These are phyloP conservation scores for Drosophila pseudoananassae DNA, from an alignment of 1,140 invertebrate genomes.

Conservation along the genomic window DNA sequence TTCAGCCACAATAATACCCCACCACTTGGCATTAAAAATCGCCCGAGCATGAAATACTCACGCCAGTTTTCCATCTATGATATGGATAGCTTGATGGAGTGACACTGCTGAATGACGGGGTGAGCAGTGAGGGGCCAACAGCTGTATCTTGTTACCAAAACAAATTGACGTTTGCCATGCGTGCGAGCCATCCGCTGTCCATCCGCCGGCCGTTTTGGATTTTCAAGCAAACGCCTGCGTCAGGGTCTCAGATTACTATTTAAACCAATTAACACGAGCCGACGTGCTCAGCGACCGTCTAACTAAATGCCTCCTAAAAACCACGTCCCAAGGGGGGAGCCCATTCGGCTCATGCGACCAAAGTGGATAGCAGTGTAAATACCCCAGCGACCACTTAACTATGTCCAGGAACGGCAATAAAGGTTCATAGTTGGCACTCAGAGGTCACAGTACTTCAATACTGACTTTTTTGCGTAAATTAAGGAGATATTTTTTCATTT, in stretches of 20 bases:
- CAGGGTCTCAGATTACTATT: constrained; percentile 68
- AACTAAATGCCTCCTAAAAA: constrained; percentile 8
- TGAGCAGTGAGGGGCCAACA: constrained; percentile 1
- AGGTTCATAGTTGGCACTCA: constrained; percentile 2
- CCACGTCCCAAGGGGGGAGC: constrained; percentile 39
- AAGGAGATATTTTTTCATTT: background rate
- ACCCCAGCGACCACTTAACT: constrained; percentile 58
- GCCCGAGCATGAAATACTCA: constrained; percentile 31
- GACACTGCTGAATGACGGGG: background rate
- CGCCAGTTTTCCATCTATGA: constrained; percentile 3
- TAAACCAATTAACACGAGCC: constrained; percentile 74
- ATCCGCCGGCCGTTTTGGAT: constrained; percentile 36
- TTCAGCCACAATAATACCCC: background rate
- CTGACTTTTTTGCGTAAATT: background rate
- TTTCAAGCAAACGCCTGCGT: constrained; percentile 44
- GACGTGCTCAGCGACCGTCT: constrained; percentile 23
- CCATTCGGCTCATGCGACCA: constrained; percentile 38
- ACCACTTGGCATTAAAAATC: constrained; percentile 31
- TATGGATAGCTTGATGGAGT: constrained; percentile 5
- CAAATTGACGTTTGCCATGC: constrained; percentile 66
- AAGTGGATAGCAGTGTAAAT: constrained; percentile 60
- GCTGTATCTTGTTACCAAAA: constrained; percentile 63
- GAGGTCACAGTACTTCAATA: background rate
- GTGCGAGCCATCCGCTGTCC: constrained; percentile 12
- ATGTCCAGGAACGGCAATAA: constrained; percentile 30